A percentile compares a stretch with the other conserved stretches of the same genome.
phyloP scores from a whole-genome alignment of 2,888 invertebrate genomes.

The Craniophora ligustri region DNA sequence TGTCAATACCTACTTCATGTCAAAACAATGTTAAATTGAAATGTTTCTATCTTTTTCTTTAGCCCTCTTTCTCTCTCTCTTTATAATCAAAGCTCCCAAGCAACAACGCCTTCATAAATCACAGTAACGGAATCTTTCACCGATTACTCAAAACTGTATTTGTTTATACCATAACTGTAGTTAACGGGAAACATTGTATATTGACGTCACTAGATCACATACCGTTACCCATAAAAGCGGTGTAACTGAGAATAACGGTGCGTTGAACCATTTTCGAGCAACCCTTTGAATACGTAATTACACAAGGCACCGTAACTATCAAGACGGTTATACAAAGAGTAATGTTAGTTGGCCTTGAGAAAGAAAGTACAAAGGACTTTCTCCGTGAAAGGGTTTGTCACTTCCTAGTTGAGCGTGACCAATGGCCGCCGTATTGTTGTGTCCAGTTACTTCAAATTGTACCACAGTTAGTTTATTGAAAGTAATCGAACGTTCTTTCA shows the following conservation, averaged over 20 bases:
- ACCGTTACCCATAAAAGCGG: constrained; percentile 77
- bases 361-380: constrained; percentile 85
- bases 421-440: constrained; percentile 63
- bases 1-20: background rate
- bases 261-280: constrained; percentile 80
- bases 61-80: constrained; percentile 3
- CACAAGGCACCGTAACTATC: constrained; percentile 83
- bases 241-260: constrained; percentile 68
- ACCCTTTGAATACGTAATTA: constrained; percentile 84
- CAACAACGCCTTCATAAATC: constrained; percentile 45
- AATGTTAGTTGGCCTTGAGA: constrained; percentile 74
- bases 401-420: constrained; percentile 76
- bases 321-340: constrained; percentile 79
- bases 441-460: constrained; percentile 63
- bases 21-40: background rate
- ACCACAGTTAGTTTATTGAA: constrained; percentile 56
- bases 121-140: constrained; percentile 59
- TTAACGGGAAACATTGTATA: constrained; percentile 43
- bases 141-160: constrained; percentile 74
- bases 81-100: constrained; percentile 20
- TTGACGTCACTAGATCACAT: constrained; percentile 62
- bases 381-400: constrained; percentile 75
- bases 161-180: constrained; percentile 57
- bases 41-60: background rate
- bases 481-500: constrained; percentile 41